A percentile compares a stretch with the other conserved stretches of the same genome.
These are phyloP conservation scores for Zele albiditarsus DNA, from an alignment of 2,888 invertebrate genomes.

Conservation along the genomic window DNA sequence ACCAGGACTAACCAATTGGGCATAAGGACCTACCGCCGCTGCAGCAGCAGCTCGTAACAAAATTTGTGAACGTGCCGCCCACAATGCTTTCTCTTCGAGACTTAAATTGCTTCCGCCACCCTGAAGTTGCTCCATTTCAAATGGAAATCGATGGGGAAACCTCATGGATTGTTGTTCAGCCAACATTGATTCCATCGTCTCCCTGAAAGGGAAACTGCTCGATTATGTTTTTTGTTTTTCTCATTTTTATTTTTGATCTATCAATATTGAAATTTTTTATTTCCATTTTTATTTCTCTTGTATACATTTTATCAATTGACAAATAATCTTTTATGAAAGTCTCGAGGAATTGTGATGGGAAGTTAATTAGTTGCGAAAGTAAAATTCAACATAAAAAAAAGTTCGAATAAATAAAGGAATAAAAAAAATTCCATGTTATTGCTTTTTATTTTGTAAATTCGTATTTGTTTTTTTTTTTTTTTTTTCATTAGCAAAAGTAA, in stretches of 20 bases:
- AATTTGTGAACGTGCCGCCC: constrained; percentile 85
- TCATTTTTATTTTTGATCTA: neutral
- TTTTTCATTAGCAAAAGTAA: constrained; percentile 12
- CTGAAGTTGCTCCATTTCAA: constrained; percentile 77
- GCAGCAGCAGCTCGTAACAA: constrained; percentile 82
- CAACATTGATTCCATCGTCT: constrained; percentile 92
- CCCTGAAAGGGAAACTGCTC: constrained; percentile 77
- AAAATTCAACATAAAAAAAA: constrained; percentile 33
- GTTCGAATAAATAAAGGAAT: constrained; percentile 38
- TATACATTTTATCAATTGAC: too few species aligned
- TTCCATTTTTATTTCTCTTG: constrained; percentile 4
- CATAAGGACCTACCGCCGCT: constrained; percentile 75
- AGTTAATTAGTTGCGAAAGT: too few species aligned
- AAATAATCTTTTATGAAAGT: too few species aligned
- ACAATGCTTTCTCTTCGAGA: constrained; percentile 84
- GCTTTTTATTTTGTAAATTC: neutral
- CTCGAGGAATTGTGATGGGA: too few species aligned
- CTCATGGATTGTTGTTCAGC: constrained; percentile 89
- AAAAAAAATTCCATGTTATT: neutral
- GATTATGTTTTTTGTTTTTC: constrained; percentile 62
- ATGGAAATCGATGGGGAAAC: constrained; percentile 84
- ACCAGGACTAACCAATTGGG: constrained; percentile 73
- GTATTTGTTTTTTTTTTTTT: constrained; percentile 4
- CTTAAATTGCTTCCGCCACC: constrained; percentile 79
- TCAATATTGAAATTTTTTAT: constrained; percentile 7